Conservation (phyloP, 2,113 vertebrate species). For the Dissostichus mawsoni region DNA sequence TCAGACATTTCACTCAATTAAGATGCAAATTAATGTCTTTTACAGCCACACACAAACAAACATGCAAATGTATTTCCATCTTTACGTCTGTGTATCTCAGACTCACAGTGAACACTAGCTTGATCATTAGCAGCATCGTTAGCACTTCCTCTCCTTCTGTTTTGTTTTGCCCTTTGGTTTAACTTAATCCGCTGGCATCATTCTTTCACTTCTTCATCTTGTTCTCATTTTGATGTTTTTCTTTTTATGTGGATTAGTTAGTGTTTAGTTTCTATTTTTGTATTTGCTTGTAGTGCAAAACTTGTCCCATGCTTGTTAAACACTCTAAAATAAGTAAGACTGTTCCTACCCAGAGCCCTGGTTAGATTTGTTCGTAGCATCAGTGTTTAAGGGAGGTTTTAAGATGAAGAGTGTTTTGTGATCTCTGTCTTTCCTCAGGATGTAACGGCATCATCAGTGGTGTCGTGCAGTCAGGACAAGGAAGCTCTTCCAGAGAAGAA, state of each 20-base stretch:
- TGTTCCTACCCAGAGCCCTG: background rate
- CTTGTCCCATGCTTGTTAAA: background rate
- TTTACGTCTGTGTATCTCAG: conserved; percentile 17
- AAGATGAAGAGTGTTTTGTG: background rate
- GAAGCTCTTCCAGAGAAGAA: conserved; percentile 82
- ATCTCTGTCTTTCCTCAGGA: conserved; percentile 14
- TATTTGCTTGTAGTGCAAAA: background rate
- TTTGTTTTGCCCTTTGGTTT: conserved; percentile 9
- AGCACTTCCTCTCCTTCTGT: conserved; percentile 17
- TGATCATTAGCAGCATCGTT: conserved; percentile 45
- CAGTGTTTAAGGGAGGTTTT: background rate
- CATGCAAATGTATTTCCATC: background rate
- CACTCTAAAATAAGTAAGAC: background rate
- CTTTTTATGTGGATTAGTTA: conserved; percentile 18
- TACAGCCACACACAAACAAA: background rate
- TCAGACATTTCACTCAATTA: background rate
- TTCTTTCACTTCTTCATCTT: background rate
- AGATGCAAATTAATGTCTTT: conserved; percentile 6
- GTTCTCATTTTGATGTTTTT: conserved; percentile 2
- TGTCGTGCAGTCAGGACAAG: conserved; percentile 86
- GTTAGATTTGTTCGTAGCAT: background rate
- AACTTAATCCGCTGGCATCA: background rate
- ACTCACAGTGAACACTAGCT: conserved; percentile 41
- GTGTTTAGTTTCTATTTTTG: conserved; percentile 1
- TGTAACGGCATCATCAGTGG: conserved; percentile 43